phyloP scores from a whole-genome alignment of 2,113 vertebrate species.

The Alexandromys fortis region DNA sequence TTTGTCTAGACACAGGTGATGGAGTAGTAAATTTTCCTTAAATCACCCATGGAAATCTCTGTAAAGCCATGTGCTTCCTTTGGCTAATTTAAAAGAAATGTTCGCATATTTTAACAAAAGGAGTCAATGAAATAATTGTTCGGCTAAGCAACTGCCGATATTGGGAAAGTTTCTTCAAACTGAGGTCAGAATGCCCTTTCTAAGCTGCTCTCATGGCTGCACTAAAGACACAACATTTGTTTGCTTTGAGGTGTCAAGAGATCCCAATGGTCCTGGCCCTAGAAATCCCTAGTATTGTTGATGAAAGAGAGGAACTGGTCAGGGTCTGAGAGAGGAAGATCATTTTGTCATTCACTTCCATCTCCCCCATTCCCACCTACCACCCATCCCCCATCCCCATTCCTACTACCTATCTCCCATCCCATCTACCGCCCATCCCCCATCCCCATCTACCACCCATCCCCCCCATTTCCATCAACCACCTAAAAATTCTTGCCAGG shows the following conservation, averaged over 20 bases:
- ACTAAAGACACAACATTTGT: background rate
- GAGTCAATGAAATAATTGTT: background rate
- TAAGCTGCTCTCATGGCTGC: background rate
- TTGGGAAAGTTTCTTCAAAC: background rate
- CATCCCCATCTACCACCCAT: too few species aligned
- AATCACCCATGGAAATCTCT: constrained; percentile 22
- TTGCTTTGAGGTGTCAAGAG: background rate
- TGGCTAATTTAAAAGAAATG: constrained; percentile 8
- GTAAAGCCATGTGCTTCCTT: background rate
- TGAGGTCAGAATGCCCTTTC: background rate
- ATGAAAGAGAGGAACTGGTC: background rate
- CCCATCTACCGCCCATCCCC: too few species aligned
- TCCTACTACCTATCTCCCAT: too few species aligned
- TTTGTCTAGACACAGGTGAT: constrained; percentile 70
- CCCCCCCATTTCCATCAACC: background rate
- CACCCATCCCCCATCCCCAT: too few species aligned
- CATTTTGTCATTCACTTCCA: background rate
- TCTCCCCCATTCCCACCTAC: background rate
- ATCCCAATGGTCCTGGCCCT: background rate
- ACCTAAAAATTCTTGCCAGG: constrained; percentile 14
- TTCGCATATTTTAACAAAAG: constrained; percentile 10
- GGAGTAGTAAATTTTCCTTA: constrained; percentile 55
- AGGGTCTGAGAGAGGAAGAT: background rate
- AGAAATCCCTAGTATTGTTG: background rate
- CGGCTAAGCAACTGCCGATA: background rate